Percentiles rank a stretch among this genome's conserved stretches.
phyloP scores from a whole-genome alignment of 2,797 vertebrate species.

The Megalops cyprinoides region DNA sequence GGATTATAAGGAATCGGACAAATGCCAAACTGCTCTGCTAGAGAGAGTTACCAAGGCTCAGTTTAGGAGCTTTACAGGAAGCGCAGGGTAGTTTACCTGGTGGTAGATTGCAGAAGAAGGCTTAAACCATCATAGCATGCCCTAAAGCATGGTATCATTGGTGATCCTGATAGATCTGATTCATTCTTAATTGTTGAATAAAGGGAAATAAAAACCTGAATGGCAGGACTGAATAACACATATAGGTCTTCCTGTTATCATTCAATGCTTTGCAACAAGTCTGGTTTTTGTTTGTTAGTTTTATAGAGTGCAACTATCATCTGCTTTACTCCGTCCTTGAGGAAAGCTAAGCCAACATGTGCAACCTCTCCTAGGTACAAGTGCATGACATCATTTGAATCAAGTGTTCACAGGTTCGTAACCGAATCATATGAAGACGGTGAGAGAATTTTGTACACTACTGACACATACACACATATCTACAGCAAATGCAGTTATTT shows the following conservation, averaged over 20 bases:
- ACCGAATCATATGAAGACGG: neutral
- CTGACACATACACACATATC: neutral
- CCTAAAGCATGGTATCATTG: neutral
- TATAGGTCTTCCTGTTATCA: neutral
- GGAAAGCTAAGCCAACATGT: neutral
- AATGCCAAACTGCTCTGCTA: neutral
- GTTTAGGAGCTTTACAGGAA: neutral
- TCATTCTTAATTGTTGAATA: neutral
- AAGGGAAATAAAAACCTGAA: neutral
- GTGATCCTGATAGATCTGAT: neutral
- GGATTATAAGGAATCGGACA: neutral
- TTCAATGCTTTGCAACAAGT: neutral
- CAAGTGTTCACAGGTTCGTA: neutral
- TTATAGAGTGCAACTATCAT: no score
- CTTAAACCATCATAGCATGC: neutral
- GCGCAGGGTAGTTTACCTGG: neutral
- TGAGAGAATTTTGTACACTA: neutral
- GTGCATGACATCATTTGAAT: neutral
- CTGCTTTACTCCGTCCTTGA: neutral
- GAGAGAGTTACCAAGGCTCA: conserved; percentile 4
- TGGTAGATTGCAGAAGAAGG: neutral
- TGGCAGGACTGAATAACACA: neutral
- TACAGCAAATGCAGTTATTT: neutral
- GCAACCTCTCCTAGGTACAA: neutral
- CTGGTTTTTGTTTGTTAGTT: neutral